A percentile compares a stretch with the other conserved stretches of the same genome.
Conservation (phyloP, 2,888 invertebrate species). For the Tetrapedia diversipes region DNA sequence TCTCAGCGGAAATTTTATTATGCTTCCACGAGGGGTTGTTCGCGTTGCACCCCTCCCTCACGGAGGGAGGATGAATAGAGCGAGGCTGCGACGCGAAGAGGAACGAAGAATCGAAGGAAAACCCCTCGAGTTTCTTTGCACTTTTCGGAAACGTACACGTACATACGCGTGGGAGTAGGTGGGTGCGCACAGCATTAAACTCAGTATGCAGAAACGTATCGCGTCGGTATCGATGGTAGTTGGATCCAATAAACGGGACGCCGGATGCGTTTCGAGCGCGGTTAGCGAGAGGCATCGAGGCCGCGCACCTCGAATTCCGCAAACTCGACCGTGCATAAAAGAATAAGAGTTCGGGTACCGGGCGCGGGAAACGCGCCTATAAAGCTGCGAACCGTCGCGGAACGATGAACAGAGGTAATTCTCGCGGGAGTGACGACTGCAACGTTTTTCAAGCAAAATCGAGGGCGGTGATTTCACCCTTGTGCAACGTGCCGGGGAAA, state of each 20-base stretch:
- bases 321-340: slow-evolving; percentile 62
- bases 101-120: slow-evolving; percentile 12
- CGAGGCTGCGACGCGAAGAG: not conserved
- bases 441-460: too few species aligned
- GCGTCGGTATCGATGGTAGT: slow-evolving; percentile 26
- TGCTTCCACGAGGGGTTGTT: slow-evolving; percentile 62
- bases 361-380: not conserved
- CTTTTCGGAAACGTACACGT: slow-evolving; percentile 16
- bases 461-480: too few species aligned
- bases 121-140: slow-evolving; percentile 21
- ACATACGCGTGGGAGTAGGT: too few species aligned
- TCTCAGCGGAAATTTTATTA: slow-evolving; percentile 71
- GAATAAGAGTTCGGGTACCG: slow-evolving; percentile 26
- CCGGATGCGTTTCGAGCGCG: slow-evolving; percentile 38
- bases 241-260: slow-evolving; percentile 47
- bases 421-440: not conserved
- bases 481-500: too few species aligned
- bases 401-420: slow-evolving; percentile 5
- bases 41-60: not conserved
- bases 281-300: slow-evolving; percentile 33
- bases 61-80: slow-evolving; percentile 40
- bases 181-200: slow-evolving; percentile 51
- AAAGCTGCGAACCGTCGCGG: not conserved
- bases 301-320: slow-evolving; percentile 59
- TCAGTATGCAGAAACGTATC: slow-evolving; percentile 50